A percentile compares a stretch with the other conserved stretches of the same genome.
Evolutionary conservation across 2,797 vertebrate genomes (phyloP).

Genomic region (Uromys caudimaculatus): DNA sequence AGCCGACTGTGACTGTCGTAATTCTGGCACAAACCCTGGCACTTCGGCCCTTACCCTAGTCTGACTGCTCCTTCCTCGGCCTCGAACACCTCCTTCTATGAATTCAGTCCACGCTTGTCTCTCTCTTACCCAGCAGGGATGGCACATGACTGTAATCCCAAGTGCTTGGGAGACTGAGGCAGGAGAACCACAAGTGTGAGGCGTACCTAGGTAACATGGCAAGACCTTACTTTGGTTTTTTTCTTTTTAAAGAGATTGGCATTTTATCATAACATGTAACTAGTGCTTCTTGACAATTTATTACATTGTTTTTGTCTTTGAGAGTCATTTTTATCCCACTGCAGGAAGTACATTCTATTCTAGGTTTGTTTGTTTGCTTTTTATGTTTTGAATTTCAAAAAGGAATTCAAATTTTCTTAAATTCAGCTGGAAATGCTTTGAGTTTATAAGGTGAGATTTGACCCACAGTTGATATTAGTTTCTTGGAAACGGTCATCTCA

Average conservation of each 20-base stretch:
- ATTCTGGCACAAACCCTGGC: not conserved
- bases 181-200: not conserved
- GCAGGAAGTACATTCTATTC: conserved; percentile 2
- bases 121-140: not conserved
- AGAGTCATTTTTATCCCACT: conserved; percentile 6
- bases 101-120: not conserved
- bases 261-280: conserved; percentile 4
- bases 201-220: not conserved
- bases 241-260: not conserved
- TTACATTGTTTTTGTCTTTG: not conserved
- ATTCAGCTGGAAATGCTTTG: conserved; percentile 27
- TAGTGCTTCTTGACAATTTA: not conserved
- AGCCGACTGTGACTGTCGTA: not conserved
- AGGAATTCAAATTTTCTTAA: conserved; percentile 40
- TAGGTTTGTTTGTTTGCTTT: not conserved
- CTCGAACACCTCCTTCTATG: not conserved
- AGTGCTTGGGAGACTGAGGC: not conserved
- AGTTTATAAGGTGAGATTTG: not conserved
- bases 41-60: not conserved
- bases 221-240: no score
- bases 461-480: conserved; percentile 3
- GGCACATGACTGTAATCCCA: not conserved
- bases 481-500: not conserved
- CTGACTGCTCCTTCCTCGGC: not conserved
- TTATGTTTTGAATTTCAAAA: conserved; percentile 37